Percentiles rank a stretch among this genome's conserved stretches.
phyloP scores from a whole-genome alignment of 2,888 invertebrate genomes.

The Cerastoderma edule region DNA sequence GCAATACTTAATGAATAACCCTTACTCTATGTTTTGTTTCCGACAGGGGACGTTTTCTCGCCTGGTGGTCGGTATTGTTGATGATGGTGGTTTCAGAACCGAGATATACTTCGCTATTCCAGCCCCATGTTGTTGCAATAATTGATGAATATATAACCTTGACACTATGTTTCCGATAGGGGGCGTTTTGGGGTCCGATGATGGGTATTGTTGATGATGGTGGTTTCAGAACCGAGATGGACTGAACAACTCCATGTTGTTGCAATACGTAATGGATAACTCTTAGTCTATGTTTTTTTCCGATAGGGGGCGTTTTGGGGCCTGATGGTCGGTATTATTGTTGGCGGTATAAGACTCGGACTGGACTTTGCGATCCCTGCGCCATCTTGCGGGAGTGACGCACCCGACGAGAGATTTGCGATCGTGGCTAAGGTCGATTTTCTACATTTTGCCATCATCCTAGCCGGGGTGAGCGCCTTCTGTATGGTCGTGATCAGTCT shows the following conservation, averaged over 20 bases:
- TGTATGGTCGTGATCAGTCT: conserved; percentile 73
- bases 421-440: conserved; percentile 75
- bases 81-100: conserved; percentile 84
- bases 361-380: not conserved
- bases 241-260: too few species aligned
- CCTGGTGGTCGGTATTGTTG: conserved; percentile 84
- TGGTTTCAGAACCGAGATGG: too few species aligned
- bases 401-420: conserved; percentile 63
- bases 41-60: conserved; percentile 86
- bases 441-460: conserved; percentile 78
- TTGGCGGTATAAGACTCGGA: not conserved
- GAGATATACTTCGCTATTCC: conserved; percentile 84
- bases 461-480: conserved; percentile 68
- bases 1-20: not conserved
- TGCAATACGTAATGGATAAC: too few species aligned
- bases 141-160: too few species aligned
- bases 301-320: not conserved
- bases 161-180: too few species aligned
- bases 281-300: not conserved
- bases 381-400: conserved; percentile 83
- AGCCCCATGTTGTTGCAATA: too few species aligned
- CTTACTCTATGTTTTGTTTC: not conserved
- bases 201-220: too few species aligned
- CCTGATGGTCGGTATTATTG: not conserved
- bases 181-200: too few species aligned